A percentile compares a stretch with the other conserved stretches of the same genome.
Evolutionary conservation across 2,888 invertebrate species (phyloP).

Genomic region (Byasa hedistus): DNA sequence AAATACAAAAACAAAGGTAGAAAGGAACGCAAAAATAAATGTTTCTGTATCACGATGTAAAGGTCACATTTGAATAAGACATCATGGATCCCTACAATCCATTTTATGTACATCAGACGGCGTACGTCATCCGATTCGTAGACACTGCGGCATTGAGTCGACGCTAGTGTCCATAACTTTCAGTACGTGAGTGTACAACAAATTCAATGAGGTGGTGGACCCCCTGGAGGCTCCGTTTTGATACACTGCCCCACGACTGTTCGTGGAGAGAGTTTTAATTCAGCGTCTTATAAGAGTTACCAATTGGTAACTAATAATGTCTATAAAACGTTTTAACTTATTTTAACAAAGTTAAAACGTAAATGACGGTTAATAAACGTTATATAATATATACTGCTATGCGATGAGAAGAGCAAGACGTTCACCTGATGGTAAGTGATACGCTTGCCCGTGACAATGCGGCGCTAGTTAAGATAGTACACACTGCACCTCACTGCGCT

Average conservation of each 20-base stretch:
- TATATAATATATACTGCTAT: too few species aligned
- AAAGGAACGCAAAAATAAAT: neutral
- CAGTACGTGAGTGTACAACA: conserved; percentile 27
- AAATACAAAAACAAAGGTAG: neutral
- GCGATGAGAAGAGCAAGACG: too few species aligned
- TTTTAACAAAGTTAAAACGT: too few species aligned
- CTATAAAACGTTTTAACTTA: too few species aligned
- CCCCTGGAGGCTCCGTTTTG: conserved; percentile 27
- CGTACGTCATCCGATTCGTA: conserved; percentile 10
- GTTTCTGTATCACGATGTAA: neutral
- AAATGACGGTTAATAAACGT: too few species aligned
- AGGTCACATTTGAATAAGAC: conserved; percentile 1
- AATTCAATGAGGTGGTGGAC: conserved; percentile 26
- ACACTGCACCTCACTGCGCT: too few species aligned
- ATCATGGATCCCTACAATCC: conserved; percentile 4
- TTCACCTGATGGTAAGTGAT: too few species aligned
- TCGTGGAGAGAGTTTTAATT: conserved; percentile 27
- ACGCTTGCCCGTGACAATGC: too few species aligned
- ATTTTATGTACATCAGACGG: conserved; percentile 2
- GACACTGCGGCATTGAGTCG: conserved; percentile 24
- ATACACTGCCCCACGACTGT: conserved; percentile 24
- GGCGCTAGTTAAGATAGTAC: too few species aligned
- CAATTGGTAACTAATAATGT: conserved; percentile 16
- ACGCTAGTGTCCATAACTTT: conserved; percentile 31
- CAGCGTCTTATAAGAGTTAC: conserved; percentile 1